phyloP scores from a whole-genome alignment of 53 echinoderm and acorn worm genomes.

The Echinarachnius parma region DNA sequence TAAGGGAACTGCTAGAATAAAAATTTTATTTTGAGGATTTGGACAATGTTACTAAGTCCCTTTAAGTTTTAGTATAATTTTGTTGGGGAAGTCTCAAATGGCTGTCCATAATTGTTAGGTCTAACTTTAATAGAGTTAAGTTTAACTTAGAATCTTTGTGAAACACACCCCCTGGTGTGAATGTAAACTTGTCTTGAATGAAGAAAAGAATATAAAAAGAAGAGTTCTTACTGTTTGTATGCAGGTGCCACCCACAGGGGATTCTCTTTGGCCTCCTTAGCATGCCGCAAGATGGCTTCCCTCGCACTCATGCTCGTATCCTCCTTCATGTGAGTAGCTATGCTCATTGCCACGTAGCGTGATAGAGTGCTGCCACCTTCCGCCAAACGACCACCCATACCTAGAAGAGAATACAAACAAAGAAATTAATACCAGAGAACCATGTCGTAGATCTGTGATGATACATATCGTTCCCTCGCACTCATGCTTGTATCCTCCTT shows the following conservation, averaged over 20 bases:
- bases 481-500: slow-evolving; percentile 76
- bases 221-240: slow-evolving; percentile 70
- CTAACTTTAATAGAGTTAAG: too few species aligned
- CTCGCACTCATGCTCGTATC: slow-evolving; percentile 80
- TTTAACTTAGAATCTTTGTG: too few species aligned
- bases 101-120: too few species aligned
- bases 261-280: slow-evolving; percentile 81
- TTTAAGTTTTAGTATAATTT: too few species aligned
- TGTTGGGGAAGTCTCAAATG: too few species aligned
- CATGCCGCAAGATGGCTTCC: slow-evolving; percentile 87
- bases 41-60: too few species aligned
- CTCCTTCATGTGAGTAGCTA: slow-evolving; percentile 77
- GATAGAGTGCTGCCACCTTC: slow-evolving; percentile 75
- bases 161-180: too few species aligned
- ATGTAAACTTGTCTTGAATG: background rate
- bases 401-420: slow-evolving; percentile 26
- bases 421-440: too few species aligned
- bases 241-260: slow-evolving; percentile 97
- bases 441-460: too few species aligned
- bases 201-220: background rate
- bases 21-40: too few species aligned
- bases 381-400: slow-evolving; percentile 84
- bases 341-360: slow-evolving; percentile 84
- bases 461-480: slow-evolving; percentile 84
- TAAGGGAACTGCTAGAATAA: too few species aligned